These are phyloP conservation scores for Petaurus breviceps DNA, from an alignment of 2,113 vertebrate species.

Conservation along the genomic window DNA sequence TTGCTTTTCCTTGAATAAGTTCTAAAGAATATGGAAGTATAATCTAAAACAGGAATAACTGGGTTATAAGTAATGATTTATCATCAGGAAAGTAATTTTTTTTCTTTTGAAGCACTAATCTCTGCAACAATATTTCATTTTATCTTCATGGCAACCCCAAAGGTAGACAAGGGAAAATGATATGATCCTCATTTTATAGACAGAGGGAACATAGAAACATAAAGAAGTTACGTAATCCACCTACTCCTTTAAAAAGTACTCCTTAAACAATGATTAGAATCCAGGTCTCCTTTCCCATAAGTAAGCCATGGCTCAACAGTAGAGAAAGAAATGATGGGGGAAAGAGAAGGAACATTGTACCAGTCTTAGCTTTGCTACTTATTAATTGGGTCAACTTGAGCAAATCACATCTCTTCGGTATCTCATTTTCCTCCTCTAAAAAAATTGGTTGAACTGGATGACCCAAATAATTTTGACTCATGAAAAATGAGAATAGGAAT, in stretches of 20 bases:
- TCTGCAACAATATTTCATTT: background rate
- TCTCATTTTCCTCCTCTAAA: background rate
- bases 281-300: background rate
- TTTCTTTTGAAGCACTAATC: constrained; percentile 1
- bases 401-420: background rate
- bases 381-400: background rate
- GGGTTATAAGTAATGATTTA: background rate
- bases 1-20: background rate
- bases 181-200: constrained; percentile 21
- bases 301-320: background rate
- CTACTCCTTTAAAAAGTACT: background rate
- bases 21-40: background rate
- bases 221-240: background rate
- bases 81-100: background rate
- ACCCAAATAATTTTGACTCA: background rate
- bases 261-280: background rate
- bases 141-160: background rate
- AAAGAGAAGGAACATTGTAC: background rate
- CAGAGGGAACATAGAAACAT: background rate
- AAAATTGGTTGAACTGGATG: background rate
- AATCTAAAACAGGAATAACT: background rate
- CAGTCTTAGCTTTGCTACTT: background rate
- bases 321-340: background rate
- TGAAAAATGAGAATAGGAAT: background rate
- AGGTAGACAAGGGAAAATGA: background rate